Percentiles rank a stretch among this genome's conserved stretches.
Evolutionary conservation across 2,888 invertebrate genomes (phyloP).

Genomic region (Heliothis peltigera): DNA sequence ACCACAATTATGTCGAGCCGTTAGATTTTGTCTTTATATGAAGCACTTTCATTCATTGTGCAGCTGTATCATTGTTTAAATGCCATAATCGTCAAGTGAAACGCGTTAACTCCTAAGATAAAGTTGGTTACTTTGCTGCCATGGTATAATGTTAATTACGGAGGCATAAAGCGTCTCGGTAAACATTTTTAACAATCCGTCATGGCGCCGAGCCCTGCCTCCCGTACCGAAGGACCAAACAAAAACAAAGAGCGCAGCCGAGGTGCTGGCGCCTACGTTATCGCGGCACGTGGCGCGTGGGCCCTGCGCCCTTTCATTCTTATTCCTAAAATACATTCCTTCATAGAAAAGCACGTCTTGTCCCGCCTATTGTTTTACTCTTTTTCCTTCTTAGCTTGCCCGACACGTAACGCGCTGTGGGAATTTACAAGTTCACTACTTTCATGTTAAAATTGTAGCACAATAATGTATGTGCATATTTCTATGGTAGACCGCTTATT

Average conservation of each 20-base stretch:
- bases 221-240: constrained; percentile 43
- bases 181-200: constrained; percentile 73
- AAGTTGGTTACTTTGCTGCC: constrained; percentile 60
- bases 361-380: constrained; percentile 50
- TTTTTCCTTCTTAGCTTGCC: constrained; percentile 23
- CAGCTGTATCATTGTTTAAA: constrained; percentile 41
- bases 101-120: constrained; percentile 54
- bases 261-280: constrained; percentile 83
- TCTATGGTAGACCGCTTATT: constrained; percentile 71
- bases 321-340: constrained; percentile 80
- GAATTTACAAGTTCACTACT: constrained; percentile 56
- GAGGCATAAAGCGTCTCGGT: constrained; percentile 71
- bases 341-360: constrained; percentile 61
- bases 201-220: constrained; percentile 73
- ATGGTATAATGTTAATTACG: constrained; percentile 68
- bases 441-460: constrained; percentile 59
- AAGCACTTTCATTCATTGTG: constrained; percentile 49
- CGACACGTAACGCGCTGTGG: constrained; percentile 12
- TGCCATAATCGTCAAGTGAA: constrained; percentile 49
- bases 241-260: constrained; percentile 65
- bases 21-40: constrained; percentile 36
- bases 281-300: constrained; percentile 85
- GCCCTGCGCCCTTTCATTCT: constrained; percentile 72
- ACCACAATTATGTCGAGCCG: constrained; percentile 10
- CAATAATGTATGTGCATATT: constrained; percentile 71